Conservation (phyloP, 2,113 vertebrate species). For the Prolemur simus region DNA sequence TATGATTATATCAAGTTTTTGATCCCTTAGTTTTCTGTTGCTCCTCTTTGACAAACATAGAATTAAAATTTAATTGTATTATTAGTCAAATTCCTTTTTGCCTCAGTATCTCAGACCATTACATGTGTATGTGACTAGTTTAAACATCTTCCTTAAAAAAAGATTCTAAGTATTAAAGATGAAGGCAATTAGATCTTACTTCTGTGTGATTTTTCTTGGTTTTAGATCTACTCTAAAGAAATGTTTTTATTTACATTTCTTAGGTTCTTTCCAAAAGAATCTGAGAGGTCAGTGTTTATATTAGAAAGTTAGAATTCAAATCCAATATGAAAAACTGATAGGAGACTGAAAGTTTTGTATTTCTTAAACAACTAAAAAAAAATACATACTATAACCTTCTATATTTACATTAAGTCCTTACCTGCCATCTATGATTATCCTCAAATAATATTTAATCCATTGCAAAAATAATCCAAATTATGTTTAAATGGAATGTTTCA, state of each 20-base stretch:
- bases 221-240: not conserved
- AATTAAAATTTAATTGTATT: conserved; percentile 24
- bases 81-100: not conserved
- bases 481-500: conserved; percentile 11
- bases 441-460: not conserved
- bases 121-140: not conserved
- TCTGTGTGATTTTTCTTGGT: not conserved
- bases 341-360: not conserved
- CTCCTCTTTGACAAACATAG: not conserved
- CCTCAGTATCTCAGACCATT: not conserved
- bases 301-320: not conserved
- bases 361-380: not conserved
- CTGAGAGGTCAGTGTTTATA: not conserved
- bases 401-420: not conserved
- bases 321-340: not conserved
- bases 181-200: not conserved
- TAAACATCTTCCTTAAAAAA: conserved; percentile 27
- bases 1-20: not conserved
- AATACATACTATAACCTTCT: not conserved
- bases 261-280: conserved; percentile 13
- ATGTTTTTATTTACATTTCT: not conserved
- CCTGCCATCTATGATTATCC: not conserved
- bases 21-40: not conserved
- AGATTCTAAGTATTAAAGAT: conserved; percentile 3
- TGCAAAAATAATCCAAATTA: conserved; percentile 15